These are phyloP conservation scores for Drosophila diplacantha DNA, from an alignment of 2,888 invertebrate genomes.

Conservation along the genomic window DNA sequence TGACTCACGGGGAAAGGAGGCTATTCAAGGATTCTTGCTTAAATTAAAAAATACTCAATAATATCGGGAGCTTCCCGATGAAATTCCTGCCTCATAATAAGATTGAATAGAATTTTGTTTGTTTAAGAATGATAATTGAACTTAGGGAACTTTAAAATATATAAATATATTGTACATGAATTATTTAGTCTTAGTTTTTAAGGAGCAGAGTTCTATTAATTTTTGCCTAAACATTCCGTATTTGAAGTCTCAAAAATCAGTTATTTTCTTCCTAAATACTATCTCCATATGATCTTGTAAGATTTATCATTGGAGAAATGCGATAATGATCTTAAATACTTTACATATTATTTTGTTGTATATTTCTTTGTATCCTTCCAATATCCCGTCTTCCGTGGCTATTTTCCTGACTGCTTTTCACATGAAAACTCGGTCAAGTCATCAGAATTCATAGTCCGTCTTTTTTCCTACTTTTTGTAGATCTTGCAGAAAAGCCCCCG, in stretches of 20 bases:
- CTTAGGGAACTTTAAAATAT: neutral
- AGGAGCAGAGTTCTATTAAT: neutral
- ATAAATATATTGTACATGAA: neutral
- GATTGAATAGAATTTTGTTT: neutral
- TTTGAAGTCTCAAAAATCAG: too few relatives aligned
- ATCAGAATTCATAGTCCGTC: slow-evolving; percentile 62
- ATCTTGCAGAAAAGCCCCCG: slow-evolving; percentile 17
- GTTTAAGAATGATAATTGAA: neutral
- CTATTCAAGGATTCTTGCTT: neutral
- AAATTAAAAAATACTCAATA: slow-evolving; percentile 4
- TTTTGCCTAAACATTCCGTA: neutral
- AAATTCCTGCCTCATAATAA: neutral
- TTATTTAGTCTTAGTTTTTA: neutral
- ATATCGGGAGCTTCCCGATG: neutral
- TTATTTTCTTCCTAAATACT: too few relatives aligned
- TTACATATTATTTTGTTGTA: neutral
- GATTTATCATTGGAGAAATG: neutral
- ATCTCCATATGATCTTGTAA: too few relatives aligned
- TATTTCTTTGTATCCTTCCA: too few relatives aligned
- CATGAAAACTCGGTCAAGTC: slow-evolving; percentile 54
- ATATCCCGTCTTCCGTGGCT: slow-evolving; percentile 6
- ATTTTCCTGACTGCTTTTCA: slow-evolving; percentile 14
- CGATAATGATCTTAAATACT: neutral
- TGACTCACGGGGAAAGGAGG: slow-evolving; percentile 8
- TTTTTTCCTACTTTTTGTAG: slow-evolving; percentile 27